Evolutionary conservation across 1,140 invertebrate species (phyloP).

Genomic region (Leptestheria dahalacensis): DNA sequence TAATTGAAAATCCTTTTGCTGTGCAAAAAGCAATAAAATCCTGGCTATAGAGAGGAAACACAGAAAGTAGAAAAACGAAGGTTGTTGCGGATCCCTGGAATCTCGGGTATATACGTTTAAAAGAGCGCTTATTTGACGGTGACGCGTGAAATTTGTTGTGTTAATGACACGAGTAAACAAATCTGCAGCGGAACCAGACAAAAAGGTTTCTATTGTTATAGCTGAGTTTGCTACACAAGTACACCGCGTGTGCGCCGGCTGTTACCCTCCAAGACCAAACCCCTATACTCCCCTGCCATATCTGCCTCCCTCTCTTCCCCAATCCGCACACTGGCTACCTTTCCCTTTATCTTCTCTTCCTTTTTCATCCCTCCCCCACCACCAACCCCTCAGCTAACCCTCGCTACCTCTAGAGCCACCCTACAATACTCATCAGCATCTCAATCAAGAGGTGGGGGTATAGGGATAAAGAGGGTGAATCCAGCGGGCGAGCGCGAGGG

Average conservation of each 20-base stretch:
- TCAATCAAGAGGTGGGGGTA: constrained; percentile 3
- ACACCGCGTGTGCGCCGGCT: background rate
- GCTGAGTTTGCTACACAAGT: background rate
- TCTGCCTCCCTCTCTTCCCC: background rate
- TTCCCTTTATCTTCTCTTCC: background rate
- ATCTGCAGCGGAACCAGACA: background rate
- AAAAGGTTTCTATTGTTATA: background rate
- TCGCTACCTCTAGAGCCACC: too few species aligned
- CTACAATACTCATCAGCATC: constrained; percentile 10
- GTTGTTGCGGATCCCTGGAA: too few species aligned
- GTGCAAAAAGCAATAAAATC: too few species aligned
- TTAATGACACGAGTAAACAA: background rate
- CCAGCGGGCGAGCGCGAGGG: background rate
- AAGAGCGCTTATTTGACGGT: too few species aligned
- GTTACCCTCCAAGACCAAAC: too few species aligned
- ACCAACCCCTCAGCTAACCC: background rate
- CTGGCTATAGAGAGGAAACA: too few species aligned
- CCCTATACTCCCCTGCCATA: background rate
- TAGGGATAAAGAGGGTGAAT: background rate
- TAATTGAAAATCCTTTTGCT: too few species aligned
- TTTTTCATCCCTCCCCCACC: background rate
- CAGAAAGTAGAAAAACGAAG: too few species aligned
- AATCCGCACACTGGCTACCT: background rate
- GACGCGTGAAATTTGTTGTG: background rate
- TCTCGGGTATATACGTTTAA: too few species aligned